Conservation (phyloP, 92 coral and sea anemone species). For the Nematostella vectensis region DNA sequence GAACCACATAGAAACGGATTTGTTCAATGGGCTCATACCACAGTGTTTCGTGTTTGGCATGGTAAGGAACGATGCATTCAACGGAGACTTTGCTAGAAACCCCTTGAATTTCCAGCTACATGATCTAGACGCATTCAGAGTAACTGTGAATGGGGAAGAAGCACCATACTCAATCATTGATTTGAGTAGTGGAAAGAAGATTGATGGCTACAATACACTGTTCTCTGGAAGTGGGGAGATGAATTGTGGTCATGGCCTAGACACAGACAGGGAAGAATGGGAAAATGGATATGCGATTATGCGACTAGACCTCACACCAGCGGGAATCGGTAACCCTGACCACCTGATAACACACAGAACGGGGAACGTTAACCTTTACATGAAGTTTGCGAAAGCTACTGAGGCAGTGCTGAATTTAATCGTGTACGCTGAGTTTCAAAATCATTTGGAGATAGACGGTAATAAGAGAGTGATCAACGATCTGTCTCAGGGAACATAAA, state of each 20-base stretch:
- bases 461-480: conserved; percentile 7
- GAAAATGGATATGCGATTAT: conserved; percentile 16
- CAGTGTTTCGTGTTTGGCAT: conserved; percentile 12
- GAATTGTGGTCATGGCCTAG: conserved; percentile 15
- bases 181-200: conserved; percentile 3
- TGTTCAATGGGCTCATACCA: conserved; percentile 23
- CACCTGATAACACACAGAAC: conserved; percentile 8
- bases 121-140: neutral
- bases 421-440: conserved; percentile 14
- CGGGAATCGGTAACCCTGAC: conserved; percentile 8
- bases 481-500: conserved; percentile 13
- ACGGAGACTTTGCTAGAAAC: conserved; percentile 12
- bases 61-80: conserved; percentile 16
- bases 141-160: conserved; percentile 17
- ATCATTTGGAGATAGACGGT: conserved; percentile 15
- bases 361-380: conserved; percentile 13
- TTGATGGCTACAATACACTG: too few relatives aligned
- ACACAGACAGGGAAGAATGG: conserved; percentile 24
- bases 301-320: conserved; percentile 21
- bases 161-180: neutral
- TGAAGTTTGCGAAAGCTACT: neutral
- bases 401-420: conserved; percentile 8
- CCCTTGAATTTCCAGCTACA: conserved; percentile 19
- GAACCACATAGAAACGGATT: conserved; percentile 11
- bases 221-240: conserved; percentile 14